These are phyloP conservation scores for Stenodema calcarata DNA, from an alignment of 2,888 invertebrate species.

Conservation along the genomic window DNA sequence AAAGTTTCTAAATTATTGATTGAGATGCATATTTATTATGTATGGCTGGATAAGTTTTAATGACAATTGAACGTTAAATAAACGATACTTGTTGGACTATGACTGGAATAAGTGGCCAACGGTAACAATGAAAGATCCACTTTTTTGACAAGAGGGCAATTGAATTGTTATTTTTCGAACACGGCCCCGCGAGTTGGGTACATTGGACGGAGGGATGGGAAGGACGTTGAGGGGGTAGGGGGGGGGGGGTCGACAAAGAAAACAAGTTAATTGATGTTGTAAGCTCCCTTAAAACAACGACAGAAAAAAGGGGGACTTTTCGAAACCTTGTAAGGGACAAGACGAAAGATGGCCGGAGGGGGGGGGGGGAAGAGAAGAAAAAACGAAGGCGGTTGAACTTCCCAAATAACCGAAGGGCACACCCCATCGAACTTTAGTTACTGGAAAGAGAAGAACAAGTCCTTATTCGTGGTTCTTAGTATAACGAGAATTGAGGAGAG, in stretches of 20 bases:
- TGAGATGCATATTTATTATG: too few species aligned
- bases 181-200: not conserved
- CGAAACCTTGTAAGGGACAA: not conserved
- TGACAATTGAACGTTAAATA: too few species aligned
- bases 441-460: conserved; percentile 6
- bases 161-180: not conserved
- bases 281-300: not conserved
- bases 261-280: conserved; percentile 34
- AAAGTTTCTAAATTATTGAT: too few species aligned
- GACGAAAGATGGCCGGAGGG: too few species aligned
- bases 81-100: too few species aligned
- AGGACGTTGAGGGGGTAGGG: not conserved
- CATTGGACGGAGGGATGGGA: not conserved
- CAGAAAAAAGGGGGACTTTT: not conserved
- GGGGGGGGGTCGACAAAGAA: not conserved
- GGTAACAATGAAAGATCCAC: not conserved
- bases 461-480: conserved; percentile 31
- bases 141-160: not conserved
- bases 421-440: not conserved
- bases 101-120: not conserved
- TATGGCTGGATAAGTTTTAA: too few species aligned
- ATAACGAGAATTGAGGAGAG: conserved; percentile 1
- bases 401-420: conserved; percentile 32
- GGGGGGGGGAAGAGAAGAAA: not conserved
- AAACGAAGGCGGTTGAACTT: not conserved